phyloP scores from a whole-genome alignment of 2,888 invertebrate genomes.

The Augochlorella aurata region DNA sequence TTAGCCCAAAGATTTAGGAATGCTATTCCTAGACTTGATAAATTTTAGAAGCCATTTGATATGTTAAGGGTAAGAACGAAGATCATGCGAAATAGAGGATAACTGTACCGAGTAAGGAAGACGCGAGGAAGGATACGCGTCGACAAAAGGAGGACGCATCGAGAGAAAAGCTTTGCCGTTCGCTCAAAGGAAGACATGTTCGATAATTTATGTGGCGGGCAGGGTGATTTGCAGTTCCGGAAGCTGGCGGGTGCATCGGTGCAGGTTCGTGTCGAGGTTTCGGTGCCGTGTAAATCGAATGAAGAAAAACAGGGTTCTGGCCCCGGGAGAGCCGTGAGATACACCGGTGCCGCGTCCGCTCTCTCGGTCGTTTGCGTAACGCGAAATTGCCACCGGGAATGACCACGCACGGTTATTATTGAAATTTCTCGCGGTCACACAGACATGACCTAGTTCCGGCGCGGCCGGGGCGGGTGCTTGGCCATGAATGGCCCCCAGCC shows the following conservation, averaged over 20 bases:
- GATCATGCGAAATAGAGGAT: no score
- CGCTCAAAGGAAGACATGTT: not conserved
- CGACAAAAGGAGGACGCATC: not conserved
- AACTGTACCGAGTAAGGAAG: no score
- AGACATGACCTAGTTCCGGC: constrained; percentile 70
- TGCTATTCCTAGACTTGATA: no score
- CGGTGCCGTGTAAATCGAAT: constrained; percentile 69
- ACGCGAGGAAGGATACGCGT: not conserved
- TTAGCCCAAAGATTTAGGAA: no score
- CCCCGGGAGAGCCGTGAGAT: constrained; percentile 28
- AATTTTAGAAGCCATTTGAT: no score
- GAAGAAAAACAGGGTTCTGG: constrained; percentile 50
- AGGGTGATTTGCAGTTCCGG: constrained; percentile 29
- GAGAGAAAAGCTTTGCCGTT: not conserved
- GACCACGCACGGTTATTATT: constrained; percentile 70
- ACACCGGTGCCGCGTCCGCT: constrained; percentile 54
- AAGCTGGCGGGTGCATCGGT: constrained; percentile 41
- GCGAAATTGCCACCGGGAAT: constrained; percentile 70
- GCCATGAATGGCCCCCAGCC: constrained; percentile 27
- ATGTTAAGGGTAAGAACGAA: no score
- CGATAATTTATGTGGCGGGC: not conserved
- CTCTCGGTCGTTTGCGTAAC: constrained; percentile 68
- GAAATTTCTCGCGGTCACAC: constrained; percentile 69
- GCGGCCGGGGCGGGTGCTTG: constrained; percentile 12
- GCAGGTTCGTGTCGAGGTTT: constrained; percentile 59